Evolutionary conservation across 2,888 invertebrate genomes (phyloP).

Genomic region (Sphinx pinastri): DNA sequence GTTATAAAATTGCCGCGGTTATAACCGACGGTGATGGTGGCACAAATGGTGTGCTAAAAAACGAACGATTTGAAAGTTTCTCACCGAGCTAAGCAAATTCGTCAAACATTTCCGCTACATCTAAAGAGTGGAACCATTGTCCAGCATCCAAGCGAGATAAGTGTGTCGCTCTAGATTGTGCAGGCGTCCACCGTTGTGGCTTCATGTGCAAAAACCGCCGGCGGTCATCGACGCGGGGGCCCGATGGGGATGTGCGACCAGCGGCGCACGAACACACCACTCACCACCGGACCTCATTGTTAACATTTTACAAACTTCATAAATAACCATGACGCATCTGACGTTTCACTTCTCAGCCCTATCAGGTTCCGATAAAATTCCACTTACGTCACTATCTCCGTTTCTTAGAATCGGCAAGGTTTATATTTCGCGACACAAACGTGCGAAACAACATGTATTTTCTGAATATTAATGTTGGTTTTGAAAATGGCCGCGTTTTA

Average conservation of each 20-base stretch:
- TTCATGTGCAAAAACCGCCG: slow-evolving; percentile 68
- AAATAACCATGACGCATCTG: slow-evolving; percentile 14
- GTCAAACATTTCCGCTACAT: slow-evolving; percentile 28
- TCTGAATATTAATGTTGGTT: slow-evolving; percentile 24
- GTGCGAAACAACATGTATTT: neutral
- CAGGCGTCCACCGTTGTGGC: slow-evolving; percentile 56
- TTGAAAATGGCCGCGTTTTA: slow-evolving; percentile 40
- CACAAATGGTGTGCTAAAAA: slow-evolving; percentile 18
- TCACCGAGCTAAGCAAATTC: slow-evolving; percentile 30
- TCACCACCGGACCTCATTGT: slow-evolving; percentile 45
- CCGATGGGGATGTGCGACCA: slow-evolving; percentile 62
- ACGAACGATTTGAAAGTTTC: slow-evolving; percentile 23
- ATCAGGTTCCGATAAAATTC: slow-evolving; percentile 10
- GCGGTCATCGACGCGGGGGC: slow-evolving; percentile 79
- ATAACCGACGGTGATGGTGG: neutral
- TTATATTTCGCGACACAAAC: neutral
- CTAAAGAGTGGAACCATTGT: slow-evolving; percentile 45
- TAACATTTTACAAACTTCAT: slow-evolving; percentile 10
- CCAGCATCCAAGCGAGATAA: slow-evolving; percentile 54
- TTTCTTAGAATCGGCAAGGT: neutral
- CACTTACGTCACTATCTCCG: slow-evolving; percentile 3
- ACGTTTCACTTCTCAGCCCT: neutral
- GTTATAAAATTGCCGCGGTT: slow-evolving; percentile 1
- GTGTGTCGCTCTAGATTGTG: slow-evolving; percentile 68
- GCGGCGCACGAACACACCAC: neutral